These are phyloP conservation scores for Halocynthia aurantium DNA, from an alignment of 23 tunicate genomes.

Conservation along the genomic window DNA sequence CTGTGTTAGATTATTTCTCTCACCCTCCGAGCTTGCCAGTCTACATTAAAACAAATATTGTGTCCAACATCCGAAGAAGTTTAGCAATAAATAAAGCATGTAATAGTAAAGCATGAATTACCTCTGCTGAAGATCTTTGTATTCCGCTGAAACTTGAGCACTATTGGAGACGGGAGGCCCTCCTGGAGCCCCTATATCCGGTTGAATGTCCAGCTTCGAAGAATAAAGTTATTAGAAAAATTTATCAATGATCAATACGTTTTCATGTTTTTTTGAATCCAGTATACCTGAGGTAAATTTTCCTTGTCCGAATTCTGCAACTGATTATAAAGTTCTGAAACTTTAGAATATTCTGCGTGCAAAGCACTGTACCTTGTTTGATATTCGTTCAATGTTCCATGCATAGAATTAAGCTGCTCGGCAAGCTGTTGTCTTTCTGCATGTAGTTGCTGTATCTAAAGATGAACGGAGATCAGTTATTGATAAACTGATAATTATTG, in stretches of 20 bases:
- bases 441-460: conserved; percentile 30
- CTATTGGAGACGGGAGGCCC: conserved; percentile 7
- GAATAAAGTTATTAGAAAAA: too few relatives aligned
- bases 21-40: not conserved
- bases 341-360: conserved; percentile 35
- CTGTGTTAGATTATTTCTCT: conserved; percentile 24
- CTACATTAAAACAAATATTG: too few relatives aligned
- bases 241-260: too few relatives aligned
- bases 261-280: too few relatives aligned
- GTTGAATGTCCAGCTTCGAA: not conserved
- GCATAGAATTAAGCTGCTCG: conserved; percentile 26
- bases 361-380: conserved; percentile 42
- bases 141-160: conserved; percentile 5
- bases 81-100: too few relatives aligned
- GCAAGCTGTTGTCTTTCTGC: conserved; percentile 38
- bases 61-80: too few relatives aligned
- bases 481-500: too few relatives aligned
- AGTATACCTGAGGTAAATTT: too few relatives aligned
- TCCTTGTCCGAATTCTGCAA: too few relatives aligned
- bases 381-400: conserved; percentile 38
- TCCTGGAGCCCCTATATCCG: conserved; percentile 15
- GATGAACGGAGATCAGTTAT: too few relatives aligned
- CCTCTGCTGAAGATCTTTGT: conserved; percentile 12
- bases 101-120: not conserved
- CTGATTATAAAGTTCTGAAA: conserved; percentile 12